Percentiles rank a stretch among this genome's conserved stretches.
These are phyloP conservation scores for Ceratina japonica DNA, from an alignment of 1,140 invertebrate species.

Conservation along the genomic window DNA sequence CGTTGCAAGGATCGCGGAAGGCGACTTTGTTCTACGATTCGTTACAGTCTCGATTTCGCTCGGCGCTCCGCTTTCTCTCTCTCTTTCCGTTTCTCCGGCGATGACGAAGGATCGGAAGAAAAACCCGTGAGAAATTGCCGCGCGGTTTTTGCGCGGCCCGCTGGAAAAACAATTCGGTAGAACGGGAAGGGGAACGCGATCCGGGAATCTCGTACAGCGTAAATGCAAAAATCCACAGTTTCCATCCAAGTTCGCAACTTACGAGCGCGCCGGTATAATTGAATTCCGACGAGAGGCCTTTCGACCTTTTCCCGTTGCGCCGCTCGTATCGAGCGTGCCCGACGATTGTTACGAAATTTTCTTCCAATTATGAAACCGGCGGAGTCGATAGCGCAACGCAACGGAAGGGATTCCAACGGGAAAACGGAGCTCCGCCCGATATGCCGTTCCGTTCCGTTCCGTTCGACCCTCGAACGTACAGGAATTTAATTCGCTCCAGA, in stretches of 20 bases:
- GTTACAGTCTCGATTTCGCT: too few species aligned
- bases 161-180: conserved; percentile 5
- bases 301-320: not conserved
- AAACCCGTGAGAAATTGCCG: conserved; percentile 16
- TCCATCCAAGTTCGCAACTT: not conserved
- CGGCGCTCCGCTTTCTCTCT: not conserved
- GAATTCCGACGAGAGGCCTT: not conserved
- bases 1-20: not conserved
- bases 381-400: not conserved
- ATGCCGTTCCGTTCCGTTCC: not conserved
- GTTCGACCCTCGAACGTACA: too few species aligned
- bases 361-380: conserved; percentile 1
- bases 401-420: not conserved
- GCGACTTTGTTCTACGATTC: too few species aligned
- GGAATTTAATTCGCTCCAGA: too few species aligned
- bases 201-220: not conserved
- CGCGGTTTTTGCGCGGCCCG: not conserved
- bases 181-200: not conserved
- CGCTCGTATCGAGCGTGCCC: not conserved
- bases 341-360: conserved; percentile 8
- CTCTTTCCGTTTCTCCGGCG: not conserved
- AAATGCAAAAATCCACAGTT: not conserved
- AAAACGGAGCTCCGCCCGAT: not conserved
- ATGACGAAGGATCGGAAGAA: not conserved
- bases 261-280: not conserved